Base-by-base conservation (phyloP, 2,797 vertebrate species). In the Gobio occitaniae region DNA sequence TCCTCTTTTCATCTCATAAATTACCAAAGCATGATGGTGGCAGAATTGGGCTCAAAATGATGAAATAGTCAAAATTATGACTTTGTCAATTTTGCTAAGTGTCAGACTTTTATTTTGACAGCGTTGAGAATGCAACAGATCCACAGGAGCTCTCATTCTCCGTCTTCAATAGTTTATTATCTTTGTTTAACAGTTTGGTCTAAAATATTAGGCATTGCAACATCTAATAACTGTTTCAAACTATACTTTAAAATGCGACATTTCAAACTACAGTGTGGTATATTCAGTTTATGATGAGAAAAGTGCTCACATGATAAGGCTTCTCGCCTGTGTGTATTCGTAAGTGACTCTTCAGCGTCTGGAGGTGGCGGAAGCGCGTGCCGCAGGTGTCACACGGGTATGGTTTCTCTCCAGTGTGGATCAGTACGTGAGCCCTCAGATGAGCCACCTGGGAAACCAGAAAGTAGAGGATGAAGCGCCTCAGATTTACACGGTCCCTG, bases 301-400 rank as follows among this genome's bases (percentile, higher is more conserved):
- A 65, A 50, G 25, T 13, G 91, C 97, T 91, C 95, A 99, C 98
- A 94, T 99, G 98, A 92, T 99, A 99, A 1, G 98, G 98, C 91
- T 99, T 99, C 91, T 99, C 98, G 91, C 98, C 98, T 0, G 98
- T 99, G 89, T 99, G 98, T 93, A 99, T 99, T 76, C 98, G 96
- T 90, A 99, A 96, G 94, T 99, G 98, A 89, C 98, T 99, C 92
- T 99, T 99, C 81, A 99, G 96, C 0, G 98, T 99, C 94, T 99
- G 98, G 86, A 99, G 96, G 89, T 99, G 98, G 86, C 98, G 95
- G 92, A 99, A 99, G 86, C 97, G 97, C 0, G 98, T 99, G 65
- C 97, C 97, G 0, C 98, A 99, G 92, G 97, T 98, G 89, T 98
- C 97, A 2, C 97, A 99, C 10, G 98, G 97, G 83, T 99, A 99